These are phyloP conservation scores for Troides helena DNA, from an alignment of 2,888 invertebrate species.

Conservation along the genomic window DNA sequence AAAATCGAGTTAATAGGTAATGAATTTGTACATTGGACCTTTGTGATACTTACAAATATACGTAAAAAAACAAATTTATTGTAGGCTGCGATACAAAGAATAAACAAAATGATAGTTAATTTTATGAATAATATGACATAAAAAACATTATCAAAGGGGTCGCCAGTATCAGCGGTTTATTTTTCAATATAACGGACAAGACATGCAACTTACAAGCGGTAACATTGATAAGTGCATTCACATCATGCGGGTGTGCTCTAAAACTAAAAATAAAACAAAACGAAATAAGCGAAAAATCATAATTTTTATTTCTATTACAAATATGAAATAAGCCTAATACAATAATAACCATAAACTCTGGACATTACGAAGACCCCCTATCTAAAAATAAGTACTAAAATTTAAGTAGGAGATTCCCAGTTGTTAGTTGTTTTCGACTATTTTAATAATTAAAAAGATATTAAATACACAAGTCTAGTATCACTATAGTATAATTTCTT, in stretches of 20 bases:
- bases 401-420: constrained; percentile 75
- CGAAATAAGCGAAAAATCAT: constrained; percentile 63
- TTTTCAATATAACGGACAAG: background rate
- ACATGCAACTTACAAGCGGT: constrained; percentile 40
- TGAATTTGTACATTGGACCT: constrained; percentile 71
- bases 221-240: constrained; percentile 46
- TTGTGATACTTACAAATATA: constrained; percentile 33
- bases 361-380: constrained; percentile 50
- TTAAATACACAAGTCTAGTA: constrained; percentile 17
- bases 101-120: background rate
- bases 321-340: constrained; percentile 54
- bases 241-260: constrained; percentile 63
- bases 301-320: constrained; percentile 70
- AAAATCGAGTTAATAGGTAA: constrained; percentile 9
- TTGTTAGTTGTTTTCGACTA: constrained; percentile 25
- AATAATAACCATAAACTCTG: constrained; percentile 60
- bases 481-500: constrained; percentile 30
- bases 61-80: background rate
- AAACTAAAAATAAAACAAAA: constrained; percentile 69
- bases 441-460: constrained; percentile 24
- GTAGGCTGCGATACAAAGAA: background rate
- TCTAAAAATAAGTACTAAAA: constrained; percentile 70
- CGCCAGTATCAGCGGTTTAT: constrained; percentile 1
- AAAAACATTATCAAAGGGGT: background rate
- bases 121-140: background rate